Evolutionary conservation across 1,140 invertebrate species (phyloP).

Genomic region (Battus philenor): DNA sequence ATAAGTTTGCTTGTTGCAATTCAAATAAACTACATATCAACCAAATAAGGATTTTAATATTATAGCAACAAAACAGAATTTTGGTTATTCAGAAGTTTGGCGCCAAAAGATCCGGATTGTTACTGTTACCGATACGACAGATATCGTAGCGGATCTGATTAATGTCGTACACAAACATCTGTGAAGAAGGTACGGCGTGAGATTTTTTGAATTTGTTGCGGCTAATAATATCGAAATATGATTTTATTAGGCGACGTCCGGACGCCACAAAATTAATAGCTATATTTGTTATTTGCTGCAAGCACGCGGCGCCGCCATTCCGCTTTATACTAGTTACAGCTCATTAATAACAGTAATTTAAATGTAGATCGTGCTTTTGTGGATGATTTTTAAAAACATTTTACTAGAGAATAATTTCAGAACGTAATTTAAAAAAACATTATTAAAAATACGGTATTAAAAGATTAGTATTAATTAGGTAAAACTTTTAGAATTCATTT

Average conservation of each 20-base stretch:
- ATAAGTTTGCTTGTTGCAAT: not conserved
- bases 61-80: conserved; percentile 18
- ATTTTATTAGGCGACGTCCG: conserved; percentile 1
- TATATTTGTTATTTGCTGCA: conserved; percentile 1
- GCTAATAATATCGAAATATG: conserved; percentile 4
- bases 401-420: too few relatives aligned
- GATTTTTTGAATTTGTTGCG: not conserved
- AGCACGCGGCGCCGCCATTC: not conserved
- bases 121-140: conserved; percentile 36
- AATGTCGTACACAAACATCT: conserved; percentile 19
- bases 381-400: too few relatives aligned
- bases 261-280: conserved; percentile 3
- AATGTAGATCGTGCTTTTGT: too few relatives aligned
- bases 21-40: conserved; percentile 5
- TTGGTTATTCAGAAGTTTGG: conserved; percentile 24
- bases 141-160: conserved; percentile 33
- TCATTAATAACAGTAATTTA: not conserved
- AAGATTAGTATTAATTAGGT: too few relatives aligned
- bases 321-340: not conserved
- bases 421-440: too few relatives aligned
- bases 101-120: conserved; percentile 31
- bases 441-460: too few relatives aligned
- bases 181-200: not conserved
- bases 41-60: conserved; percentile 20
- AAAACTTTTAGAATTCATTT: too few relatives aligned